These are phyloP conservation scores for Tautogolabrus adspersus DNA, from an alignment of 2,113 vertebrate species.

Conservation along the genomic window DNA sequence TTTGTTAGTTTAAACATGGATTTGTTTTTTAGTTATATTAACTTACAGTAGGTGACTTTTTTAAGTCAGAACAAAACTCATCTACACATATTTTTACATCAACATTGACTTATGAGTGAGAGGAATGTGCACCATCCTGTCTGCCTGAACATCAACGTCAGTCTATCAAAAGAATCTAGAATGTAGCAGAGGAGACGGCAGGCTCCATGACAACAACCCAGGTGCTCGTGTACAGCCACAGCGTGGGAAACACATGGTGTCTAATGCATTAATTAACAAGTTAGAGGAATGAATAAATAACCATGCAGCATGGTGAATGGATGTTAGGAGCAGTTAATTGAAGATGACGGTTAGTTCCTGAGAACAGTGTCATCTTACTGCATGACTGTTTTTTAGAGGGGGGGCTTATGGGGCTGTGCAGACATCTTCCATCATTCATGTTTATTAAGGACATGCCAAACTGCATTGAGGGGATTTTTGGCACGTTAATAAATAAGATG, in stretches of 20 bases:
- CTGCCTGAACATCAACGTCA: background rate
- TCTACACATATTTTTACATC: too few relatives aligned
- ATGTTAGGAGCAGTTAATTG: conserved; percentile 61
- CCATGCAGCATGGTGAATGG: conserved; percentile 50
- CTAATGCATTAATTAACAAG: conserved; percentile 72
- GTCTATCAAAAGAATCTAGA: conserved; percentile 7
- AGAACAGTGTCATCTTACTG: conserved; percentile 57
- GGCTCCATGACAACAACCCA: conserved; percentile 35
- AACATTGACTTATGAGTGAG: too few relatives aligned
- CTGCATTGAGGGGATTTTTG: conserved; percentile 74
- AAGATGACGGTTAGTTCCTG: conserved; percentile 52
- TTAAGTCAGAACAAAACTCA: too few relatives aligned
- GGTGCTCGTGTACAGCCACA: conserved; percentile 37
- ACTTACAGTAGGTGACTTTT: too few relatives aligned
- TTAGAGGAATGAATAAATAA: conserved; percentile 69
- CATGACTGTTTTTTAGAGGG: conserved; percentile 33
- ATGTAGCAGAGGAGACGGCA: too few relatives aligned
- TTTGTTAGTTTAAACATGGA: too few relatives aligned
- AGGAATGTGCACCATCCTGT: too few relatives aligned
- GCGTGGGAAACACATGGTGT: conserved; percentile 61
- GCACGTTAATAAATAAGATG: conserved; percentile 79
- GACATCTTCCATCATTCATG: conserved; percentile 78
- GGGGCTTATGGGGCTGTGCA: conserved; percentile 20
- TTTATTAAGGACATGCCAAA: conserved; percentile 84
- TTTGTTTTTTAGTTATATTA: too few relatives aligned